Conservation (phyloP, 2,797 vertebrate genomes). For the Paguma larvata region DNA sequence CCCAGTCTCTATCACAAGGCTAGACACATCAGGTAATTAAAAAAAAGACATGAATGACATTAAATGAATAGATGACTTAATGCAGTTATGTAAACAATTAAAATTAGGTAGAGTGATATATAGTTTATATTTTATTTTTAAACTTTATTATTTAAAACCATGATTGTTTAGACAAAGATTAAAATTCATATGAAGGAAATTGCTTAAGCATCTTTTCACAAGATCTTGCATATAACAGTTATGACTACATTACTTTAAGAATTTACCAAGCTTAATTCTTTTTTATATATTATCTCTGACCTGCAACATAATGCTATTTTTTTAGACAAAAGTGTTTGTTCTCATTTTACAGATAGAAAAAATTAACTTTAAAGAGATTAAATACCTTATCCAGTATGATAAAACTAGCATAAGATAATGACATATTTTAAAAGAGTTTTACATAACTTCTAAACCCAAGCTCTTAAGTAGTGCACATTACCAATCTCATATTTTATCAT, state of each 20-base stretch:
- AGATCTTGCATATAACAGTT: background rate
- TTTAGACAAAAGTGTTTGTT: background rate
- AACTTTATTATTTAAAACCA: background rate
- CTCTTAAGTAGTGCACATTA: background rate
- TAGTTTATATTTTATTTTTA: background rate
- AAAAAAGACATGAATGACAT: background rate
- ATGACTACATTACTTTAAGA: background rate
- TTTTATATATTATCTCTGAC: background rate
- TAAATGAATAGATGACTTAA: background rate
- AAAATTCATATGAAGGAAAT: background rate
- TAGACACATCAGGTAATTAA: background rate
- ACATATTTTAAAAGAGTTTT: constrained; percentile 1
- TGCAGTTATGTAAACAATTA: background rate
- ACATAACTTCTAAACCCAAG: background rate
- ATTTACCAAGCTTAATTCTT: background rate
- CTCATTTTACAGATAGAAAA: background rate
- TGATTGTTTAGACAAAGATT: background rate
- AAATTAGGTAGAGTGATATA: background rate
- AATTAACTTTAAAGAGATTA: background rate
- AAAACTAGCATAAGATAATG: background rate
- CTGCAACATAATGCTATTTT: background rate
- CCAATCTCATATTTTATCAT: background rate
- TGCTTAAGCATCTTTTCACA: background rate
- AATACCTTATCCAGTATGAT: background rate
- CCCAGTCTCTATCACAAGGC: background rate